Base-by-base conservation (phyloP, 2,797 vertebrate species). In the Platalea minor region DNA sequence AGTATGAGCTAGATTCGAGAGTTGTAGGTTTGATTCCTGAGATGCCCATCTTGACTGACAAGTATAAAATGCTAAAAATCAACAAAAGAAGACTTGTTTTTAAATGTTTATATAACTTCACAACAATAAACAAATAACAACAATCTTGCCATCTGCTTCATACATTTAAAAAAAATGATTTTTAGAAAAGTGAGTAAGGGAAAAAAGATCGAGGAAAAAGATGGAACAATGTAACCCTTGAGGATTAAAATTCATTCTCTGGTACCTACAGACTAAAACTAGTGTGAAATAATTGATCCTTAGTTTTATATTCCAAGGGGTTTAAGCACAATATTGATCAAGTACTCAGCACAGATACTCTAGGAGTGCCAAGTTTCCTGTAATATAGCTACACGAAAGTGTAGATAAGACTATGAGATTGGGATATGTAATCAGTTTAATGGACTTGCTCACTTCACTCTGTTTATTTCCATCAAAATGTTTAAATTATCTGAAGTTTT, bases 71-170 rank as follows among this genome's bases (percentile, higher is more conserved):
- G 13, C 1, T 57, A 54, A 93, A 85, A 90, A 43, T 39, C 79
- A 83, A 48, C 26, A 73, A 61, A 88, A 76, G 17, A 53, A 25
- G 1, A 13, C 13, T 85, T 88, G 59, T 46, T 83, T 91, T 85
- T 12, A 59, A 77, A 74, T 67, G 60, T 95, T 93, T 88, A 17
- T 57, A 17, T 24, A 80, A 70, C 11, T 88, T 73, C 35, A 63
- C 51, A 85, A 19, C 7, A 79, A 46, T 54, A 86, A 94, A 75
- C 37, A 93, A 93, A 95, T 82, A 95, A 89, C n/a, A 91, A 83
- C 43, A 81, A 64, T 76, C 61, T 45, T 68, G 13, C 86, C 92
- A 95, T 96, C 92, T 96, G 94, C 20, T 93, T 96, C 70, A 69
- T 65, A 35, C 45, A 73, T 67, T 91, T 69, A 7, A 11, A 16